Evolutionary conservation across 2,888 invertebrate genomes (phyloP), one percentile per base, ranked within the genome.

Genomic region (Thymelicus lineola): DNA sequence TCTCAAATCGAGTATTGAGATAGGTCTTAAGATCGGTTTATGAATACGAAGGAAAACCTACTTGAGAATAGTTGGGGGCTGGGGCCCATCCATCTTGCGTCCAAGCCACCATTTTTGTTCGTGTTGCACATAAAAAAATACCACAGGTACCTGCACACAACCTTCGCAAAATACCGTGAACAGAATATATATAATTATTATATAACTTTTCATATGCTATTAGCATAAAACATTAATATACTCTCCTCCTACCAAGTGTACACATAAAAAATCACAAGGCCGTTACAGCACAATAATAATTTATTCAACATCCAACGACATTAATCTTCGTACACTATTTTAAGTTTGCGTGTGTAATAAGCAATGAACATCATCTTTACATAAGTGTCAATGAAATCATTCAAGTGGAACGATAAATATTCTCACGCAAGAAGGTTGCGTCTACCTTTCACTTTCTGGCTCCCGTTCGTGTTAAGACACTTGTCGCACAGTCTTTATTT

Each of bases 371-470:
- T 50, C 64, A 60, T 65, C 65, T 48, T 70, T 35, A 35, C 17
- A 9, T n/a, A 55, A 65, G 65, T 70, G 65, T 65, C 70, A 60
- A 64, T 70, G 70, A 60, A 65, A 60, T 65, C 64, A 55, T 28
- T 60, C 65, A 50, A 20, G 70, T 55, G 46, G 59, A 65, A 70
- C 70, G 70, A 70, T 63, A 55, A 70, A 70, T 70, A 57, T 70
- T 70, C 64, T 64, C 70, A 70, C 70, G 70, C 60, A 65, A 70
- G 65, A 64, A 69, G 69, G 69, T 59, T 63, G 61, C 61, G 60
- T 45, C 74, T 59, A 66, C 75, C 75, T 75, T 75, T 75, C 75
- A 75, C 75, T 75, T 75, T 73, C 71, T 59, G 60, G 70, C 65
- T 71, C 64, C 70, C 67, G 67, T 70, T 71, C 60, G 60, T 55